phyloP scores from a whole-genome alignment of 2,888 invertebrate species.

The Leptopterna dolabrata region DNA sequence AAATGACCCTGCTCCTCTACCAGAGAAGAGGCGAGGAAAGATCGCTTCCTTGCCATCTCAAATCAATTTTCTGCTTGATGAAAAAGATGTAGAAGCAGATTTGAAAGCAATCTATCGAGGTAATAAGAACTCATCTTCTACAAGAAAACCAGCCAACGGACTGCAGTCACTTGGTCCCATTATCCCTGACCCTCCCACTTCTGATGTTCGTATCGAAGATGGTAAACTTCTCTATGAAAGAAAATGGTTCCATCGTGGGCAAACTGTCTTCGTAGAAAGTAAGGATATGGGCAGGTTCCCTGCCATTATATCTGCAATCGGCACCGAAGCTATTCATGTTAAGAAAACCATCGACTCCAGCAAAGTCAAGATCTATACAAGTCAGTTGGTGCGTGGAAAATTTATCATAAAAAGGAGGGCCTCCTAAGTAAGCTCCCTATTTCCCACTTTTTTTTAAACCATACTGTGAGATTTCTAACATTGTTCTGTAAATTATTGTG shows the following conservation, averaged over 20 bases:
- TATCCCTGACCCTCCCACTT: constrained; percentile 45
- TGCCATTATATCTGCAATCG: constrained; percentile 91
- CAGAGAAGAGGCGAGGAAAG: constrained; percentile 87
- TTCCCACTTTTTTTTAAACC: neutral
- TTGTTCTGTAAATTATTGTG: neutral
- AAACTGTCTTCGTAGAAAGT: constrained; percentile 91
- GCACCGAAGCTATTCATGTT: constrained; percentile 93
- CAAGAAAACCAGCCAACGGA: constrained; percentile 68
- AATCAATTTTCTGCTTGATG: constrained; percentile 88
- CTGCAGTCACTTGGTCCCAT: constrained; percentile 56
- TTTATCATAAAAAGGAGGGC: constrained; percentile 88
- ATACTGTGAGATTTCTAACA: neutral
- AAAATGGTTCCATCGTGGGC: constrained; percentile 93
- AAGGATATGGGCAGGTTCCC: constrained; percentile 86
- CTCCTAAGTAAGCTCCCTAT: constrained; percentile 69
- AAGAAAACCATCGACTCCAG: constrained; percentile 83
- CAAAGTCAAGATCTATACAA: constrained; percentile 85
- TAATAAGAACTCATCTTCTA: constrained; percentile 66
- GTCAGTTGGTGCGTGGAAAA: constrained; percentile 88
- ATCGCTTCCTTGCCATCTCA: constrained; percentile 77
- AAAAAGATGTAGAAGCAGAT: constrained; percentile 89
- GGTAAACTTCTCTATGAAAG: constrained; percentile 93
- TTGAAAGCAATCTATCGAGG: constrained; percentile 81
- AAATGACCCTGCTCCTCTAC: constrained; percentile 89
- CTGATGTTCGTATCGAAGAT: constrained; percentile 91